A percentile compares a stretch with the other conserved stretches of the same genome.
Conservation (phyloP, 1,140 invertebrate genomes). For the Belonocnema kinseyi region DNA sequence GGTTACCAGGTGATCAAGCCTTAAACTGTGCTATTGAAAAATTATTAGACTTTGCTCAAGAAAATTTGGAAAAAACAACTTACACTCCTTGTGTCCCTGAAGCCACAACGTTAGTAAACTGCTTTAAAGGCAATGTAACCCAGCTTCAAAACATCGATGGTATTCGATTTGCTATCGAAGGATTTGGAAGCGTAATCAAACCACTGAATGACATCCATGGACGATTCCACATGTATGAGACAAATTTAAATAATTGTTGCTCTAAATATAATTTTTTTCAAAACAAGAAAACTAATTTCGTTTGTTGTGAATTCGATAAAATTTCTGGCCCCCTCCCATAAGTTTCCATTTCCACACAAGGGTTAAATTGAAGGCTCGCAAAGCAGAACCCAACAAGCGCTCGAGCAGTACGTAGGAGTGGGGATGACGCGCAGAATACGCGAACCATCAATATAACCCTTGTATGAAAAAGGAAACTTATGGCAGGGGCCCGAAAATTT, state of each 20-base stretch:
- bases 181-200: constrained; percentile 7
- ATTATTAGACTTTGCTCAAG: constrained; percentile 51
- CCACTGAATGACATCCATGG: neutral
- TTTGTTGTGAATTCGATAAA: too few relatives aligned
- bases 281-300: too few relatives aligned
- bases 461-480: too few relatives aligned
- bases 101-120: neutral
- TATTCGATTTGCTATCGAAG: constrained; percentile 12
- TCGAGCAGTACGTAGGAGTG: too few relatives aligned
- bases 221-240: neutral
- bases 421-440: too few relatives aligned
- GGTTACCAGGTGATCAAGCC: constrained; percentile 56
- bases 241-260: neutral
- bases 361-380: too few relatives aligned
- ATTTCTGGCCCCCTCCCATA: too few relatives aligned
- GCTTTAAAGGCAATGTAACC: neutral
- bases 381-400: too few relatives aligned
- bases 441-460: too few relatives aligned
- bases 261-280: too few relatives aligned
- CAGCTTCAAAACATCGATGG: neutral
- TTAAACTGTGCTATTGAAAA: constrained; percentile 61
- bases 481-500: too few relatives aligned
- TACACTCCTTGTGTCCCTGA: neutral
- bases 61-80: constrained; percentile 34
- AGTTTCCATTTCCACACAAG: too few relatives aligned